These are phyloP conservation scores for Macrosteles quadrilineatus DNA, from an alignment of 1,140 invertebrate species.

Conservation along the genomic window DNA sequence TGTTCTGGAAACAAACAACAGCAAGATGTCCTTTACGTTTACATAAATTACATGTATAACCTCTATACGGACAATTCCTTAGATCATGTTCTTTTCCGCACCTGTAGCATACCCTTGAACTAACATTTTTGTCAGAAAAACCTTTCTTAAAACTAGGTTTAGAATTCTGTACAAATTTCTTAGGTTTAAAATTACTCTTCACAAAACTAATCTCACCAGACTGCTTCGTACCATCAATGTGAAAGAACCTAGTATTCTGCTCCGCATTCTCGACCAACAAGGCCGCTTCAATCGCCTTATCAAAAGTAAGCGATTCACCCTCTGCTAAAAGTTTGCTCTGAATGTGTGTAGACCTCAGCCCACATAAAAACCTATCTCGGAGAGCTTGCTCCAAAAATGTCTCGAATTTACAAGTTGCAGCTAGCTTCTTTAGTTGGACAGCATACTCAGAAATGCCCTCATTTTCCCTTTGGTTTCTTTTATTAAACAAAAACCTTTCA, in stretches of 20 bases:
- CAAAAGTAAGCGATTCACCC: too few relatives aligned
- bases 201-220: too few relatives aligned
- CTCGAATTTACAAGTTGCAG: not conserved
- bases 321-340: constrained; percentile 5
- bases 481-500: not conserved
- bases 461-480: not conserved
- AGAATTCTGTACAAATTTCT: too few relatives aligned
- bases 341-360: not conserved
- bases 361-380: not conserved
- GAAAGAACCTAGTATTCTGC: too few relatives aligned
- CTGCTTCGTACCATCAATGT: too few relatives aligned
- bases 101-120: too few relatives aligned
- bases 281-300: too few relatives aligned
- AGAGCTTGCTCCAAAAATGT: not conserved
- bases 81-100: not conserved
- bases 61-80: not conserved
- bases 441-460: not conserved
- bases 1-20: not conserved
- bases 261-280: too few relatives aligned
- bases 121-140: too few relatives aligned
- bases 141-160: too few relatives aligned
- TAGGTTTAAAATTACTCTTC: too few relatives aligned
- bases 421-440: not conserved
- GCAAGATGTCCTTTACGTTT: not conserved
- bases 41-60: not conserved